These are phyloP conservation scores for Hylyphantes graminicola DNA, from an alignment of 1,140 invertebrate species.

Conservation along the genomic window DNA sequence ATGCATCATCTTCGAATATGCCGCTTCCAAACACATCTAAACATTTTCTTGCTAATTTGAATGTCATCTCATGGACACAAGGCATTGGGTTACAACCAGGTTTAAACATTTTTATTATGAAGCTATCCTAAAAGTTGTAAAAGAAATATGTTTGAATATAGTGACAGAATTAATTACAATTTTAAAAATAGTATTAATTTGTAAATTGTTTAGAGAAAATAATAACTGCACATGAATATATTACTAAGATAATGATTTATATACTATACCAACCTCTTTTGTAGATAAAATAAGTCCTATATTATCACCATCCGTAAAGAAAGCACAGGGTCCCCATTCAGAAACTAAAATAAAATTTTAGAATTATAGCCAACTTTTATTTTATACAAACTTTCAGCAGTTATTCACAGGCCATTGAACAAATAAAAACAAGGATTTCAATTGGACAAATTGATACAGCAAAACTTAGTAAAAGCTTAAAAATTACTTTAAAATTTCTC, in stretches of 20 bases:
- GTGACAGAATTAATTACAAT: background rate
- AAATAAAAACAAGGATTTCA: too few relatives aligned
- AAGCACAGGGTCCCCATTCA: conserved; percentile 73
- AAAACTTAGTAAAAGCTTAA: too few relatives aligned
- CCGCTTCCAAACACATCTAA: conserved; percentile 81
- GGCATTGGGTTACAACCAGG: conserved; percentile 72
- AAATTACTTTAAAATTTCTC: too few relatives aligned
- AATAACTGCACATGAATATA: background rate
- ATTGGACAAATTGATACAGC: too few relatives aligned
- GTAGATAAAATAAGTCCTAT: conserved; percentile 82
- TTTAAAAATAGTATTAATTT: background rate
- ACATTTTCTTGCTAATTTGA: conserved; percentile 83
- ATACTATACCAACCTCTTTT: conserved; percentile 78
- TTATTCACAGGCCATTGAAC: too few relatives aligned
- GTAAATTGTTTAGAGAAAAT: background rate
- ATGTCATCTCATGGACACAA: conserved; percentile 75
- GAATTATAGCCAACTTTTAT: too few relatives aligned
- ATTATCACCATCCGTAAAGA: conserved; percentile 87
- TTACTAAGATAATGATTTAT: background rate
- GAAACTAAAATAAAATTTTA: conserved; percentile 63
- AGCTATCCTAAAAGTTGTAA: conserved; percentile 76
- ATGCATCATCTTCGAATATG: conserved; percentile 76
- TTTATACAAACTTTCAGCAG: too few relatives aligned
- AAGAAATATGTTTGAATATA: background rate
- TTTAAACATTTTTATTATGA: conserved; percentile 83